Evolutionary conservation across 2,113 vertebrate species (phyloP).

Genomic region (Ceuthmochares aereus): DNA sequence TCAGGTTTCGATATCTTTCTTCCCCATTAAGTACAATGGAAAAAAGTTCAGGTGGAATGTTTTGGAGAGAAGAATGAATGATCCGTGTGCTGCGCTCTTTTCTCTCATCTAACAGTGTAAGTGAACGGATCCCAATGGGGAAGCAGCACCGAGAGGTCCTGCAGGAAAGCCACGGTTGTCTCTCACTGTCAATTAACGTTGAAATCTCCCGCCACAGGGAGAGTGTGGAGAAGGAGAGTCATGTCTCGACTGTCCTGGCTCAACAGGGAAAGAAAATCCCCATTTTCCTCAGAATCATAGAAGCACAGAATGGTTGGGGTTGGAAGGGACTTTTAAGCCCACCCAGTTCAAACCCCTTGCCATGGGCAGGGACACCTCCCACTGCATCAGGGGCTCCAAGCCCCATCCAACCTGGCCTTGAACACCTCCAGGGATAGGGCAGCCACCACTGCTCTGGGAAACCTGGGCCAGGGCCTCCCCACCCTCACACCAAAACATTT

Average conservation of each 20-base stretch:
- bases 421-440: no score
- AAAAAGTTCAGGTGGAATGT: neutral
- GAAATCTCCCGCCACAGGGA: rapidly evolving
- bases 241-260: neutral
- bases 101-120: rapidly evolving
- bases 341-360: no score
- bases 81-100: neutral
- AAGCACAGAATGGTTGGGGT: no score
- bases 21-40: rapidly evolving
- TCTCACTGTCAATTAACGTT: rapidly evolving
- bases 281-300: no score
- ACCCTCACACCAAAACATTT: no score
- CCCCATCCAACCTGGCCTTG: no score
- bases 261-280: neutral
- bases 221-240: neutral
- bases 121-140: neutral
- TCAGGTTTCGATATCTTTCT: rapidly evolving
- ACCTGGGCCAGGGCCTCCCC: no score
- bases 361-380: no score
- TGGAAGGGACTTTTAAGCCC: no score
- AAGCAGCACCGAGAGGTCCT: neutral
- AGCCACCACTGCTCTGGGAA: no score
- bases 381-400: no score
- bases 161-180: neutral
- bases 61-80: neutral